Evolutionary conservation across 1,140 invertebrate species (phyloP), one percentile per base, ranked within the genome.

Genomic region (Branchinecta lindahli): DNA sequence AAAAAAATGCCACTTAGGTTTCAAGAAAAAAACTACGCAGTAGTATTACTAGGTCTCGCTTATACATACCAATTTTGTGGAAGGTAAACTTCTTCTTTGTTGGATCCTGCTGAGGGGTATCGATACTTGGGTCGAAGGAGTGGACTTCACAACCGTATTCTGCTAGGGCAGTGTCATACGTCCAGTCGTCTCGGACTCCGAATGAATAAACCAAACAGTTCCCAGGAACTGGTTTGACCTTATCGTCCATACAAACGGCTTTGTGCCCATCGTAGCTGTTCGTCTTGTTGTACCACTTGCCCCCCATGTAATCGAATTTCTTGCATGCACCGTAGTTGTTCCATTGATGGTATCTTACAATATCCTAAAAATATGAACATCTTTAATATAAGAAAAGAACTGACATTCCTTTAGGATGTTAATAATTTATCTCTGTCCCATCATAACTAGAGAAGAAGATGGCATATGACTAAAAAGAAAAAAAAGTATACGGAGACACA

Each of bases 111-210:
- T 70, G 46, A 12, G 10, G 2, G 9, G 46, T 45, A n/a, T 70
- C 69, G 52, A 75, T 74, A 47, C 73, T 72, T 6, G 75, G 75
- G 61, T 76, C 75, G 47, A 74, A 76, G 7, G 74, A 70, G 68
- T 71, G 74, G 8, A 76, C 75, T 66, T 76, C 44, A 44, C 75
- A 76, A 3, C 75, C 74, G 21, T 72, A 73, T 8, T 71, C 67
- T 8, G 61, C 73, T n/a, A 73, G 66, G 8, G 70, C 73, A 20
- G 75, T 72, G 47, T 76, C 75, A 70, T 75, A 76, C 0, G 73
- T 74, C 75, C 75, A 76, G 33, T 76, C 75, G 66, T 68, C 45
- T n/a, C 45, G 33, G 20, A 68, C 45, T 33, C 67, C 67, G 21
- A 68, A 68, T 2, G 67, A 68, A 45, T 68, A 68, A n/a, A 68